Base-by-base conservation (phyloP, 2,888 invertebrate genomes). In the Ephialtes manifestator region DNA sequence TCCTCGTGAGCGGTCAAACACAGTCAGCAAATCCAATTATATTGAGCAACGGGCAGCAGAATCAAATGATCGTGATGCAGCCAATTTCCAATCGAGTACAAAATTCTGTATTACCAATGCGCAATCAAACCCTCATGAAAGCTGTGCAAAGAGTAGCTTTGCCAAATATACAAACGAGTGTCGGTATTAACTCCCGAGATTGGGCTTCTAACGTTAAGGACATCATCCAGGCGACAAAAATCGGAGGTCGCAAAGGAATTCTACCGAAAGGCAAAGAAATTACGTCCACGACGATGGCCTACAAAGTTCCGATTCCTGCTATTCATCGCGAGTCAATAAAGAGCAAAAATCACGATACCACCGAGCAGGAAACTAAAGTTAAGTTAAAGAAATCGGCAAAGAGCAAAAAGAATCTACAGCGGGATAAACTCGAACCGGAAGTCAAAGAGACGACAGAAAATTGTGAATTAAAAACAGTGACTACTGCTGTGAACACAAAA, bases 281-380 rank as follows among this genome's bases (percentile, higher is more conserved):
- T 13, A 94, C 94, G 10, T 92, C 92, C 67, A 94, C 94, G 4
- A 93, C 94, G 13, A 94, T 93, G 93, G 88, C 93, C 10, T 94
- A 93, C 71, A 94, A 94, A 89, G 93, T 94, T 86, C 94, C 94
- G 70, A 94, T 94, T 63, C 93, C 94, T 5, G 94, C 93, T 43
- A 90, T 94, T 78, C 92, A 92, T 67, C 92, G 93, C 71, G 93
- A 93, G 78, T 60, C 72, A 7, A 72, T 81, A 48, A 60, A 35
- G 2, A 48, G 7, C 4, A 87, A 84, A 60, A 39, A 46, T 28
- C 20, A 39, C 35, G 85, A 86, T 15, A 81, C 48, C 58, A 63
- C 53, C 8, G 87, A 88, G 39, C 77, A 63, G 58, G 43, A 79
- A 31, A 81, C 70, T 83, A 39, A 67, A 58, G n/a, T 1, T 90